Evolutionary conservation across 2,888 invertebrate genomes (phyloP).

Genomic region (Conistra vaccinii): DNA sequence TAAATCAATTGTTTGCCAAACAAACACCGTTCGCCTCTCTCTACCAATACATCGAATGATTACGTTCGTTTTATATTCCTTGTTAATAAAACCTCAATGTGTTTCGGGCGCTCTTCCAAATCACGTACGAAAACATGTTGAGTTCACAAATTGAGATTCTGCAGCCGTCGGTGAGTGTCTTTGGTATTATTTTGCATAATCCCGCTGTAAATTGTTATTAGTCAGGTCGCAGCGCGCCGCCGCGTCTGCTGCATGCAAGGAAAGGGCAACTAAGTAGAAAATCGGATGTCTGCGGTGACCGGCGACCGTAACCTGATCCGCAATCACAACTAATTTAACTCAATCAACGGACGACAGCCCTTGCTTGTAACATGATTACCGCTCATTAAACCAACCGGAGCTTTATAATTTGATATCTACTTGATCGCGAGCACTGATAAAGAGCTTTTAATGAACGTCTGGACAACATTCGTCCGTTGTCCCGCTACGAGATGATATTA

Average conservation of each 20-base stretch:
- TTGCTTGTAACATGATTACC: conserved; percentile 71
- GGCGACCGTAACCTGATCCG: conserved; percentile 79
- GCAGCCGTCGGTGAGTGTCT: conserved; percentile 41
- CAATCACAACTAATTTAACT: conserved; percentile 84
- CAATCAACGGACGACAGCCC: conserved; percentile 77
- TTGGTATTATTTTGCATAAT: conserved; percentile 59
- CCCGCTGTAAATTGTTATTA: conserved; percentile 57
- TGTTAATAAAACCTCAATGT: conserved; percentile 47
- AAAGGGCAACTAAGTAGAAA: conserved; percentile 70
- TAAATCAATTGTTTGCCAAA: conserved; percentile 55
- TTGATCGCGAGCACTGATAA: conserved; percentile 62
- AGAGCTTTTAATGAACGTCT: conserved; percentile 59
- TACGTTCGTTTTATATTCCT: conserved; percentile 24
- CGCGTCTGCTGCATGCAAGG: conserved; percentile 69
- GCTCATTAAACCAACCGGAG: conserved; percentile 71
- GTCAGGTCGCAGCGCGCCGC: conserved; percentile 62
- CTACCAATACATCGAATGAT: conserved; percentile 16
- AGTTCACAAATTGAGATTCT: conserved; percentile 59
- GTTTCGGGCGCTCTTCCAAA: conserved; percentile 51
- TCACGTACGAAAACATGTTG: conserved; percentile 59
- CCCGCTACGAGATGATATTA: conserved; percentile 41
- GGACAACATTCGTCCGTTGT: conserved; percentile 37
- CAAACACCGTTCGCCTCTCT: conserved; percentile 11
- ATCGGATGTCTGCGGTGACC: conserved; percentile 70
- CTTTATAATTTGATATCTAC: conserved; percentile 68